These are phyloP conservation scores for Halcyon smyrnensis DNA, from an alignment of 2,797 vertebrate species.

Conservation along the genomic window DNA sequence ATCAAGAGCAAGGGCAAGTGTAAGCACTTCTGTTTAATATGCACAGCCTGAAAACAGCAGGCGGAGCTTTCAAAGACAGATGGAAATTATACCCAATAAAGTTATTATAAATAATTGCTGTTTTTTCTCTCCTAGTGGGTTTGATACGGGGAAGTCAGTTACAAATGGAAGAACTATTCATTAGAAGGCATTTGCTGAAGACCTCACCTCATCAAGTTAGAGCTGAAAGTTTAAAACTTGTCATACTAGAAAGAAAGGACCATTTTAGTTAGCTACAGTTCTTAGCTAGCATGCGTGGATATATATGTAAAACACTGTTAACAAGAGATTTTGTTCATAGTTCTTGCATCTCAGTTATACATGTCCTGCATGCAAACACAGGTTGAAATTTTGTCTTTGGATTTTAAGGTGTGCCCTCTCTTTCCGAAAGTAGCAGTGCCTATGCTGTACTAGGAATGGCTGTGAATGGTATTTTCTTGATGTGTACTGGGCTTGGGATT, in stretches of 20 bases:
- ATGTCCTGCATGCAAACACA: neutral
- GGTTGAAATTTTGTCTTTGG: neutral
- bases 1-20: constrained; percentile 73
- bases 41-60: constrained; percentile 65
- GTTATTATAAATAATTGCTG: constrained; percentile 80
- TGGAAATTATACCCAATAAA: constrained; percentile 78
- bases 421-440: neutral
- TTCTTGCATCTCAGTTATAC: neutral
- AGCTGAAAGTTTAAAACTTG: constrained; percentile 6
- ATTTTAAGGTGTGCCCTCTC: neutral
- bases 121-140: constrained; percentile 50
- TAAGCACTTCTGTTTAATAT: constrained; percentile 71
- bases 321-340: neutral
- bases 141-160: constrained; percentile 52
- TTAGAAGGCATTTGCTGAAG: constrained; percentile 36
- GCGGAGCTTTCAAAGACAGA: constrained; percentile 72
- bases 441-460: neutral
- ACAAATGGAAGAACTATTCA: constrained; percentile 63
- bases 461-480: neutral
- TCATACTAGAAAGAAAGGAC: neutral
- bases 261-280: neutral
- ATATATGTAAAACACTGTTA: neutral
- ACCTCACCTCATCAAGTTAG: constrained; percentile 17
- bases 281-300: neutral
- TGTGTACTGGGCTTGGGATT: neutral